Base-by-base conservation (phyloP, 2,113 vertebrate species). In the Gambusia holbrooki region DNA sequence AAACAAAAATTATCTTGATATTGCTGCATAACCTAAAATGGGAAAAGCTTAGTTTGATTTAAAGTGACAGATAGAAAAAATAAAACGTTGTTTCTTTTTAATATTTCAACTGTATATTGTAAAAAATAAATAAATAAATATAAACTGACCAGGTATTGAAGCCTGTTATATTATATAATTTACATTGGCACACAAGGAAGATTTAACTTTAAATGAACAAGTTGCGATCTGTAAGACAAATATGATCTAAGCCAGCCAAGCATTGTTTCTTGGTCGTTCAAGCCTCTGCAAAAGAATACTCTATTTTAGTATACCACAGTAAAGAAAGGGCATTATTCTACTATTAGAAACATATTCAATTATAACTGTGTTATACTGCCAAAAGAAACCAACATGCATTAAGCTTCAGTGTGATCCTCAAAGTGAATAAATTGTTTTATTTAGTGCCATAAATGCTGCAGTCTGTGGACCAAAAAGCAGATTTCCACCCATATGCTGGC, bases 401-500 rank as follows among this genome's bases (percentile, higher is more conserved):
- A 61, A 77, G 74, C 76, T 82, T 71, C 69, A 74, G 25, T n/a
- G 2, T 32, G 72, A 69, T 71, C 64, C 82, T 61, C 45, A 80
- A 80, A 81, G 77, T 11, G 32, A 65, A 66, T 74, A 73, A 86
- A 77, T 30, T 13, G 35, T 75, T 58, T 80, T 71, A 83, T 80
- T 81, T 77, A 83, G 58, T 66, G 78, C 69, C 78, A 22, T 79
- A 79, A 85, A 90, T 71, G 79, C 63, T 77, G 71, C 85, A 79
- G 77, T 54, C 77, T 87, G 71, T 72, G 73, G 22, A 71, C 51
- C 51, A 66, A 74, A 69, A 82, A 83, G 17, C 80, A 84, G 83
- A 87, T 87, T 85, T 75, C 54, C 60, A 45, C 72, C 88, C 84
- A 83, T 90, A 90, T 90, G 88, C 32, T 80, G 84, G 65, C 75